phyloP scores from a whole-genome alignment of 2,888 invertebrate genomes.

The Agrotis clavis region DNA sequence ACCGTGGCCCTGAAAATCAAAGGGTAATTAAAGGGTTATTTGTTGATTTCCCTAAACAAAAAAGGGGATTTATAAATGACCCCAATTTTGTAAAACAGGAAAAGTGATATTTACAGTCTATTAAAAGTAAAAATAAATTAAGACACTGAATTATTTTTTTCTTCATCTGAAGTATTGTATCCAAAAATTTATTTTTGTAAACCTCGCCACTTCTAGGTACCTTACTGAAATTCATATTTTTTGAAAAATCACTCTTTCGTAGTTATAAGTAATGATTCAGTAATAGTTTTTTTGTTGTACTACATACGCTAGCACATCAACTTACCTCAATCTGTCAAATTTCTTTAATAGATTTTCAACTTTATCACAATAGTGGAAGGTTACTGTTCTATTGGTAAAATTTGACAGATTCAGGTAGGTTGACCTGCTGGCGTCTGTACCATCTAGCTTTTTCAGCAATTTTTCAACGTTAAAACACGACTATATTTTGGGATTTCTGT shows the following conservation, averaged over 20 bases:
- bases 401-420: too few species aligned
- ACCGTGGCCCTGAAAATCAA: too few species aligned
- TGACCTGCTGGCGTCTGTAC: background rate
- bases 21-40: too few species aligned
- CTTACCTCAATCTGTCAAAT: too few species aligned
- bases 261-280: constrained; percentile 20
- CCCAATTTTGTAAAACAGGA: background rate
- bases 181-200: constrained; percentile 59
- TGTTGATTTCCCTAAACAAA: too few species aligned
- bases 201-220: constrained; percentile 28
- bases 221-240: constrained; percentile 54
- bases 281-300: constrained; percentile 3
- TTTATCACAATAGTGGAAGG: too few species aligned
- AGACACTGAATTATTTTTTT: background rate
- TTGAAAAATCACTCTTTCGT: constrained; percentile 43
- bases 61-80: background rate
- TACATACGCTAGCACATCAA: too few species aligned
- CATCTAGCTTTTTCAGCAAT: background rate
- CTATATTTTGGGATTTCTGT: background rate
- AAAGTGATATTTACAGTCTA: background rate
- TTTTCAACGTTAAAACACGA: background rate
- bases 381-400: too few species aligned
- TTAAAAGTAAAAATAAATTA: constrained; percentile 12
- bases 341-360: too few species aligned
- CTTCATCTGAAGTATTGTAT: constrained; percentile 10